Conservation (phyloP, 2,797 vertebrate genomes). For the Myotis findleyi region DNA sequence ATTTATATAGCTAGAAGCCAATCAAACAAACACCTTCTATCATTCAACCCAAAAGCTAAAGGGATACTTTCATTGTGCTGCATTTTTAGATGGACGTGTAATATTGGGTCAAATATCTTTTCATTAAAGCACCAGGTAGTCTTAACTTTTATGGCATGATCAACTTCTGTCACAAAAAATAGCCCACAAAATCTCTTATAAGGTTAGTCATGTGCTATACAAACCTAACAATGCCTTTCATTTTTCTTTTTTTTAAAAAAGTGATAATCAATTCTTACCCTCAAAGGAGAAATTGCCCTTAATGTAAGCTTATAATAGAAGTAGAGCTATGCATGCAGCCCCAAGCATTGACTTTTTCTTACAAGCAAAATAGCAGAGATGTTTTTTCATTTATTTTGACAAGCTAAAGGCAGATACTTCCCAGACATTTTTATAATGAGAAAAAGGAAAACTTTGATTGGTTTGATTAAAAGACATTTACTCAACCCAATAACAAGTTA, state of each 20-base stretch:
- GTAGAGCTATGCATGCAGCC: neutral
- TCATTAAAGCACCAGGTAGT: neutral
- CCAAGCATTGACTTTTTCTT: neutral
- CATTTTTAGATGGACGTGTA: constrained; percentile 44
- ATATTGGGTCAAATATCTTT: constrained; percentile 43
- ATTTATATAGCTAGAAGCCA: constrained; percentile 58
- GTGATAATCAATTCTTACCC: neutral
- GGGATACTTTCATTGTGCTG: constrained; percentile 4
- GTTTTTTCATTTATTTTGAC: constrained; percentile 4
- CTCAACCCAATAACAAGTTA: neutral
- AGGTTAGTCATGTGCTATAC: constrained; percentile 30
- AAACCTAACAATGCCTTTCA: constrained; percentile 3
- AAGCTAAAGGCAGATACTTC: neutral
- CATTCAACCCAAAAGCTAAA: constrained; percentile 32
- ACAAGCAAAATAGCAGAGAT: neutral
- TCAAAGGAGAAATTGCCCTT: neutral
- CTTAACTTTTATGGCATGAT: neutral
- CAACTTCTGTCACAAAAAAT: constrained; percentile 9
- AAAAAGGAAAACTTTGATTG: neutral
- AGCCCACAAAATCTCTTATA: constrained; percentile 55
- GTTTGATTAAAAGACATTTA: neutral
- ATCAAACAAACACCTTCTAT: constrained; percentile 44
- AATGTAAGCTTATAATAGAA: neutral
- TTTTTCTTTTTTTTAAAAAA: neutral
- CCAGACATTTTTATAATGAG: neutral